phyloP scores from a whole-genome alignment of 2,888 invertebrate genomes.

The Mythimna lalbum region DNA sequence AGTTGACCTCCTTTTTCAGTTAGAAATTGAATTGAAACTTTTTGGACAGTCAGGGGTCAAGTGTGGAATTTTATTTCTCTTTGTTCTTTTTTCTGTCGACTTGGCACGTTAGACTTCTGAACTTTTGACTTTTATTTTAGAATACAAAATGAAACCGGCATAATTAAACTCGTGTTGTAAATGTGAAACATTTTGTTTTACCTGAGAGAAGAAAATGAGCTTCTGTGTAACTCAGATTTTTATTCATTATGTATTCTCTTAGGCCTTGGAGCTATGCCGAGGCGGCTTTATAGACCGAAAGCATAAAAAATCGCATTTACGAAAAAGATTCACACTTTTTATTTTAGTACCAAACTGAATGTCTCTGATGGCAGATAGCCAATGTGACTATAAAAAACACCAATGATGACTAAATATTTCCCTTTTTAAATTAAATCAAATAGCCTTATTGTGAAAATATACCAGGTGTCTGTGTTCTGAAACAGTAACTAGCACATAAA shows the following conservation, averaged over 20 bases:
- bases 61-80: constrained; percentile 28
- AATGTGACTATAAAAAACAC: no score
- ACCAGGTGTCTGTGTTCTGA: no score
- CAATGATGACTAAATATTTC: no score
- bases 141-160: constrained; percentile 11
- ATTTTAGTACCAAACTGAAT: neutral
- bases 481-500: no score
- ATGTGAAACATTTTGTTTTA: constrained; percentile 22
- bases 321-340: neutral
- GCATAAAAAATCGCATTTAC: neutral
- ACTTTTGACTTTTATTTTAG: constrained; percentile 18
- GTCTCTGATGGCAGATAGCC: neutral
- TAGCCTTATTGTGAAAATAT: no score
- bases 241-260: neutral
- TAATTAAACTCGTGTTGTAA: constrained; percentile 17
- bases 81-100: constrained; percentile 18
- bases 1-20: constrained; percentile 53
- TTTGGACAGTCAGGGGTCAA: constrained; percentile 35
- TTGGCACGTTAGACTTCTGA: constrained; percentile 18
- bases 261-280: neutral
- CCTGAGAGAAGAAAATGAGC: constrained; percentile 4
- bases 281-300: neutral
- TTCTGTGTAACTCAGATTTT: neutral
- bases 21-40: constrained; percentile 49
- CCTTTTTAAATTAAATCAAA: no score